Percentiles rank a stretch among this genome's conserved stretches.
Evolutionary conservation across 1,140 invertebrate genomes (phyloP).

Genomic region (Nasonia vitripennis): DNA sequence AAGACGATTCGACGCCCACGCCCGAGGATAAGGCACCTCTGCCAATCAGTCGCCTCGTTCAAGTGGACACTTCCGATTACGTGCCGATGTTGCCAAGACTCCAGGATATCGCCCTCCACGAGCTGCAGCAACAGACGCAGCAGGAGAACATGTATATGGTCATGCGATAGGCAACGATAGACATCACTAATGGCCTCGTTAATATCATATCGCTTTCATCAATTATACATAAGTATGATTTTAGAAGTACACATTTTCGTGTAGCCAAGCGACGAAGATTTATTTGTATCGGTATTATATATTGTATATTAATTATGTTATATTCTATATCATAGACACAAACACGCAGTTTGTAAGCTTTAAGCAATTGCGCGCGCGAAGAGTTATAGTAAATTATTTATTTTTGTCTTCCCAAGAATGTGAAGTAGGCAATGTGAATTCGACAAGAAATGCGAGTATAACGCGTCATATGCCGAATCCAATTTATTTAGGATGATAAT

Average conservation of each 20-base stretch:
- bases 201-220: background rate
- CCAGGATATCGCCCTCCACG: conserved; percentile 58
- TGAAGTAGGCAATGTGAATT: background rate
- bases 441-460: conserved; percentile 10
- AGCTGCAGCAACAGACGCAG: conserved; percentile 56
- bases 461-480: background rate
- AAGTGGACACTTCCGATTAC: conserved; percentile 66
- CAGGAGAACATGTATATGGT: conserved; percentile 70
- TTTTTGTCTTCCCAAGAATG: conserved; percentile 42
- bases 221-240: background rate
- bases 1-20: conserved; percentile 60
- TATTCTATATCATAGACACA: background rate
- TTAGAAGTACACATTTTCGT: background rate
- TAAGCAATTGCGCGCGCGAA: background rate
- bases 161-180: conserved; percentile 64
- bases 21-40: conserved; percentile 56
- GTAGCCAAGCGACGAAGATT: background rate
- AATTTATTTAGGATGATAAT: conserved; percentile 15
- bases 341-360: conserved; percentile 28
- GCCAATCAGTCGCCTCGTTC: conserved; percentile 43
- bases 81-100: conserved; percentile 70
- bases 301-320: background rate
- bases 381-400: conserved; percentile 44
- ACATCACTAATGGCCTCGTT: background rate
- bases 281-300: conserved; percentile 17